These are phyloP conservation scores for Macrophya annulata DNA, from an alignment of 2,888 invertebrate species.

Conservation along the genomic window DNA sequence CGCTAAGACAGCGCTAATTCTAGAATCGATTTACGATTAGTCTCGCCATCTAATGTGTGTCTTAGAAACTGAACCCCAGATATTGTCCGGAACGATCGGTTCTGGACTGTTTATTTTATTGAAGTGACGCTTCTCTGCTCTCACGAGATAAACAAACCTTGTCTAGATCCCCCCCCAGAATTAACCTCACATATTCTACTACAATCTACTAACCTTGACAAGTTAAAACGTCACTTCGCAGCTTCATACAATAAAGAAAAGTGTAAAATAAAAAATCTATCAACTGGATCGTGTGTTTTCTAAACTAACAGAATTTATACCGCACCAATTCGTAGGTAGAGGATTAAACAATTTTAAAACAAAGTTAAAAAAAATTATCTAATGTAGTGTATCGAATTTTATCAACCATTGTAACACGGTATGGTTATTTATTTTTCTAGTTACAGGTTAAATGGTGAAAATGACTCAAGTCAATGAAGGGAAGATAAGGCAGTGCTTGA, in stretches of 20 bases:
- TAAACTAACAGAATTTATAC: neutral
- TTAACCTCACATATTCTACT: slow-evolving; percentile 27
- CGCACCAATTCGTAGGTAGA: neutral
- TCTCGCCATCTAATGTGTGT: neutral
- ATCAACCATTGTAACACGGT: neutral
- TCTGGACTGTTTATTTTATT: neutral
- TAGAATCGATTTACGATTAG: neutral
- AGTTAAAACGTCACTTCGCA: slow-evolving; percentile 41
- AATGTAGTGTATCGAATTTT: neutral
- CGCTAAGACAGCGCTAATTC: neutral
- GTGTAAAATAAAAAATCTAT: neutral
- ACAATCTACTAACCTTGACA: slow-evolving; percentile 35
- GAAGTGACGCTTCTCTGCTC: neutral
- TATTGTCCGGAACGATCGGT: neutral
- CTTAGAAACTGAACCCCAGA: neutral
- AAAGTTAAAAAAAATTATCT: neutral
- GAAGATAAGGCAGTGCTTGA: slow-evolving; percentile 81
- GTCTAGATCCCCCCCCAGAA: neutral
- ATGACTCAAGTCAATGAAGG: slow-evolving; percentile 80
- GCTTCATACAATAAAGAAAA: neutral
- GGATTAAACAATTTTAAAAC: neutral
- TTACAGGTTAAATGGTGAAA: slow-evolving; percentile 71
- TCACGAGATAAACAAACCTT: neutral
- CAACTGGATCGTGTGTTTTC: slow-evolving; percentile 3
- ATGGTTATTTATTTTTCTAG: slow-evolving; percentile 33